These are phyloP conservation scores for Scleropages formosus DNA, from an alignment of 2,797 vertebrate species.

Conservation along the genomic window DNA sequence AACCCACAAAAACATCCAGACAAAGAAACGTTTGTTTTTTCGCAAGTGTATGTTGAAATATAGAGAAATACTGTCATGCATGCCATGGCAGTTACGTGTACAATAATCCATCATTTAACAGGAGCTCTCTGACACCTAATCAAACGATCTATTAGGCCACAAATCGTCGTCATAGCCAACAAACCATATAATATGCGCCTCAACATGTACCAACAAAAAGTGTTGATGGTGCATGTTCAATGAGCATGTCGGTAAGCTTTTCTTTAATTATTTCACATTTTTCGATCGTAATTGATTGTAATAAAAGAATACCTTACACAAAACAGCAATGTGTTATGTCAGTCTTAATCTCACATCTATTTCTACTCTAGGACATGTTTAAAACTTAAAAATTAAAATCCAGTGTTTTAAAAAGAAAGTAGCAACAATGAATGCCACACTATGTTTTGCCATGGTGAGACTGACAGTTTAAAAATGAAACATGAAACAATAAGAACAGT, in stretches of 20 bases:
- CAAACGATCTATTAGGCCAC: neutral
- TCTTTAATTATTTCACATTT: too few species aligned
- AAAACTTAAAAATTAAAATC: too few species aligned
- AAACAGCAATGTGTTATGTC: too few species aligned
- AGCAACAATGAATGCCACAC: too few species aligned
- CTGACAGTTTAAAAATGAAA: too few species aligned
- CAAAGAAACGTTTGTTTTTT: neutral
- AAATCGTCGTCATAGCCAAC: neutral
- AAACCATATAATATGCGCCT: neutral
- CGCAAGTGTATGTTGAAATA: neutral
- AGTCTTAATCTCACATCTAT: too few species aligned
- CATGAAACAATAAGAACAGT: neutral
- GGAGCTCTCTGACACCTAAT: neutral
- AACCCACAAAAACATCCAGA: neutral
- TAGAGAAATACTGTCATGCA: neutral
- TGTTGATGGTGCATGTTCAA: neutral
- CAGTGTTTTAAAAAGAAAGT: too few species aligned
- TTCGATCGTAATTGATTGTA: too few species aligned
- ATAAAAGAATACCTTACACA: too few species aligned
- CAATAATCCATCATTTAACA: neutral
- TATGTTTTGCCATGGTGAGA: too few species aligned
- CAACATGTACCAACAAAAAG: neutral
- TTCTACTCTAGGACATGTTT: too few species aligned
- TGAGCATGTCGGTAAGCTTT: too few species aligned
- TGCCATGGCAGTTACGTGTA: neutral